These are phyloP conservation scores for Tauraco erythrolophus DNA, from an alignment of 2,113 vertebrate species.

Conservation along the genomic window DNA sequence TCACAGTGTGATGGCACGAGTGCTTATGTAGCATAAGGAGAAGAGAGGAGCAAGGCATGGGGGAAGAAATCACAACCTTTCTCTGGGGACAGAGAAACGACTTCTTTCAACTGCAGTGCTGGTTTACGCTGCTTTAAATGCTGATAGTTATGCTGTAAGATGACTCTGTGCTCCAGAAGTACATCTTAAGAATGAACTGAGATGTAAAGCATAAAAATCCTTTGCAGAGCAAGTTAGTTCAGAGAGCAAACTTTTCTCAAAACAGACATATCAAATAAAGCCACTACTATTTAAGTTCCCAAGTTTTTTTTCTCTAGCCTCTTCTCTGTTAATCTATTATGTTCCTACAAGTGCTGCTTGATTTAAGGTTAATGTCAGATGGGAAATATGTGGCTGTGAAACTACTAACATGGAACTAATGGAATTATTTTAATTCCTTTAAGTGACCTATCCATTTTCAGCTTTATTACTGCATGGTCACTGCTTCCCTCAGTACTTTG, in stretches of 20 bases:
- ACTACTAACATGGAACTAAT: conserved; percentile 8
- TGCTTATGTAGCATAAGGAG: not conserved
- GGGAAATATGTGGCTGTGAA: conserved; percentile 14
- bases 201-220: not conserved
- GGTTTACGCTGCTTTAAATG: not conserved
- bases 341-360: not conserved
- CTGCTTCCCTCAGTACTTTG: not conserved
- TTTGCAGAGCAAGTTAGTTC: not conserved
- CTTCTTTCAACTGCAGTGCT: not conserved
- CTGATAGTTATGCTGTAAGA: not conserved
- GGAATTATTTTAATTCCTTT: conserved; percentile 36
- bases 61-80: not conserved
- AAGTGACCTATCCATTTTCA: conserved; percentile 34
- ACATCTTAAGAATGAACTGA: not conserved
- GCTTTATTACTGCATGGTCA: conserved; percentile 27
- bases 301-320: not conserved
- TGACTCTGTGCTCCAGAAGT: not conserved
- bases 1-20: not conserved
- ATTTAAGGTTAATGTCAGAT: conserved; percentile 32
- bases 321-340: not conserved
- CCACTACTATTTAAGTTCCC: not conserved
- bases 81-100: not conserved
- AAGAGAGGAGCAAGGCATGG: accelerated
- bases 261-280: not conserved
- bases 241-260: not conserved